Percentiles rank a stretch among this genome's conserved stretches.
Conservation (phyloP, 2,888 invertebrate genomes). For the Aphidoletes aphidimyza region DNA sequence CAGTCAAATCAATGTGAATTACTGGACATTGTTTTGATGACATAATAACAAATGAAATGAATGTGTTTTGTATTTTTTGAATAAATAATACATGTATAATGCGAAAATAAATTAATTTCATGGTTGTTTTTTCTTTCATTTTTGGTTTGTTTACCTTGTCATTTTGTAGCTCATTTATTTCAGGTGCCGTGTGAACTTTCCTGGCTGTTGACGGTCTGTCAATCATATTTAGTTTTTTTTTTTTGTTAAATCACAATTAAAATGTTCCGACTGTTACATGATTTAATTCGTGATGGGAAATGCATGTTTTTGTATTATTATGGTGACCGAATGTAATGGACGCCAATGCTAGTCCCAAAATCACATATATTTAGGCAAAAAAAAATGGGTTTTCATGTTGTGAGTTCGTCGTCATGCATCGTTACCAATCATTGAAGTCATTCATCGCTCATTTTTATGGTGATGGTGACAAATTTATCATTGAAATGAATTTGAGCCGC, state of each 20-base stretch:
- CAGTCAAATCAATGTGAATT: background rate
- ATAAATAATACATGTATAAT: conserved; percentile 41
- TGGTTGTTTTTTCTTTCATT: background rate
- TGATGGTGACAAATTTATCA: too few species aligned
- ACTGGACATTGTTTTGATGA: conserved; percentile 32
- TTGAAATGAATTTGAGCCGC: background rate
- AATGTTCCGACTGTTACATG: background rate
- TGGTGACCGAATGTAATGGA: too few species aligned
- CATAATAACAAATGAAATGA: conserved; percentile 11
- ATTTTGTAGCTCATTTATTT: too few species aligned
- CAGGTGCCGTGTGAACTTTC: too few species aligned
- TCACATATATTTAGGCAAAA: too few species aligned
- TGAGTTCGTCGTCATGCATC: background rate
- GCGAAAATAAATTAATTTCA: background rate
- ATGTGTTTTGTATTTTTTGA: conserved; percentile 54
- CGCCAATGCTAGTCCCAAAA: too few species aligned
- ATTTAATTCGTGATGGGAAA: background rate
- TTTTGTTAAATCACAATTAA: background rate
- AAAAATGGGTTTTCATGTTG: background rate
- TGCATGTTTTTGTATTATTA: background rate
- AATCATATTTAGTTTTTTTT: too few species aligned
- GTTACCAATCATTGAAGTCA: background rate
- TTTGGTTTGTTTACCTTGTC: too few species aligned
- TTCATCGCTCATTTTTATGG: background rate
- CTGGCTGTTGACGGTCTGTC: too few species aligned